These are phyloP conservation scores for Heliothis peltigera DNA, from an alignment of 2,888 invertebrate genomes.

Conservation along the genomic window DNA sequence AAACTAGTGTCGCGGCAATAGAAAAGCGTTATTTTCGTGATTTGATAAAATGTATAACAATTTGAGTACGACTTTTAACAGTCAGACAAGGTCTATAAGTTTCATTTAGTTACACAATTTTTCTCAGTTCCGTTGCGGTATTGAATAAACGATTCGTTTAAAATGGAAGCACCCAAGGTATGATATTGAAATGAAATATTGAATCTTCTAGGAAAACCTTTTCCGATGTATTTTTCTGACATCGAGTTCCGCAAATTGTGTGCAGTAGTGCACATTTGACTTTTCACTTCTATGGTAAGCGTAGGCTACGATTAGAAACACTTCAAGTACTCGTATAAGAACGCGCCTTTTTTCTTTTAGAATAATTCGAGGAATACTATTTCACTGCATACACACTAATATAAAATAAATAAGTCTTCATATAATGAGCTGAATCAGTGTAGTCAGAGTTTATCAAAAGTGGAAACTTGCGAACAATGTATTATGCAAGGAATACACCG, in stretches of 20 bases:
- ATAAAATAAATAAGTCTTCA: no score
- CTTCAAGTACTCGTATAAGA: no score
- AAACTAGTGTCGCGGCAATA: background rate
- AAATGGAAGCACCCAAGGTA: conserved; percentile 2
- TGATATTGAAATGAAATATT: conserved; percentile 19
- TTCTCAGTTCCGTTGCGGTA: background rate
- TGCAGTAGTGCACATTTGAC: background rate
- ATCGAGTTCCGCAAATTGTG: background rate
- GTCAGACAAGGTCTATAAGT: background rate
- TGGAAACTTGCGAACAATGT: conserved; percentile 1
- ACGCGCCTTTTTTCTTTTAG: no score
- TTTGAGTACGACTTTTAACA: background rate
- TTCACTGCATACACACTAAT: no score
- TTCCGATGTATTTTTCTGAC: conserved; percentile 1
- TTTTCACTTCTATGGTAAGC: no score
- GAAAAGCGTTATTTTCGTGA: conserved; percentile 7
- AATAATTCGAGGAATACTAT: no score
- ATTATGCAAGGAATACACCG: conserved; percentile 6
- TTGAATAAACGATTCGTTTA: background rate
- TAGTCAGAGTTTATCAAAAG: background rate
- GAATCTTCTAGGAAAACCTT: conserved; percentile 3
- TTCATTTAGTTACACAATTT: background rate
- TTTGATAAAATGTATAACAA: background rate
- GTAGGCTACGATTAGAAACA: no score
- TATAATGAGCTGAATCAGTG: no score